Conservation (phyloP, 2,113 vertebrate species). For the Chloebia gouldiae region DNA sequence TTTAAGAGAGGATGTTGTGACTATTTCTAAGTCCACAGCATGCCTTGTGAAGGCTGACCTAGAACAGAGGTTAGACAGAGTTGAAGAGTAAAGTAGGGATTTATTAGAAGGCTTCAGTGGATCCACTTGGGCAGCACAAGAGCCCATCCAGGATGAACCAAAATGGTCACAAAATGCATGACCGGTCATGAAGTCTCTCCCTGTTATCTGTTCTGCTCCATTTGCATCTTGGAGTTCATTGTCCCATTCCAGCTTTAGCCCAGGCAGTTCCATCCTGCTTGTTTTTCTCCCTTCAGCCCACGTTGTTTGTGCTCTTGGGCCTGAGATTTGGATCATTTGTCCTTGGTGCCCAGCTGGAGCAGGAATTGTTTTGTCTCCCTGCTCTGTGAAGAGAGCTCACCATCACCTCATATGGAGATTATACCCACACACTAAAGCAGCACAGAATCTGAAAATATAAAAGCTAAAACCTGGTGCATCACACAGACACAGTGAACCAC, state of each 20-base stretch:
- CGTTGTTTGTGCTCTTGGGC: accelerated
- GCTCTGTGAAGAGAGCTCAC: background rate
- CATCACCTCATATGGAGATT: accelerated
- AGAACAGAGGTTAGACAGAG: background rate
- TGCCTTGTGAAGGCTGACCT: background rate
- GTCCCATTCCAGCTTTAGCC: accelerated
- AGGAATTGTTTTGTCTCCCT: background rate
- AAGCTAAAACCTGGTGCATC: background rate
- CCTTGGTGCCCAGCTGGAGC: background rate
- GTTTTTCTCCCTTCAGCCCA: background rate
- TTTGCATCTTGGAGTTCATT: accelerated
- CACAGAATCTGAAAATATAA: background rate
- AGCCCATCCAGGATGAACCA: background rate
- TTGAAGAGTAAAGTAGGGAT: background rate
- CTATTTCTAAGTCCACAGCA: background rate
- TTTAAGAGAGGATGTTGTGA: background rate
- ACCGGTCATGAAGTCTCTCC: accelerated
- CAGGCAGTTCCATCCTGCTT: accelerated
- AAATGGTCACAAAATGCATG: background rate
- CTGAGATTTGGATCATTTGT: background rate
- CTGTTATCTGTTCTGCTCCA: background rate
- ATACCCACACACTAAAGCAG: background rate
- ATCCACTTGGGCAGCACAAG: background rate
- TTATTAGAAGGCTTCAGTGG: background rate
- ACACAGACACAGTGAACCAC: background rate